phyloP scores from a whole-genome alignment of 1,140 invertebrate species.

The Melitaea cinxia region DNA sequence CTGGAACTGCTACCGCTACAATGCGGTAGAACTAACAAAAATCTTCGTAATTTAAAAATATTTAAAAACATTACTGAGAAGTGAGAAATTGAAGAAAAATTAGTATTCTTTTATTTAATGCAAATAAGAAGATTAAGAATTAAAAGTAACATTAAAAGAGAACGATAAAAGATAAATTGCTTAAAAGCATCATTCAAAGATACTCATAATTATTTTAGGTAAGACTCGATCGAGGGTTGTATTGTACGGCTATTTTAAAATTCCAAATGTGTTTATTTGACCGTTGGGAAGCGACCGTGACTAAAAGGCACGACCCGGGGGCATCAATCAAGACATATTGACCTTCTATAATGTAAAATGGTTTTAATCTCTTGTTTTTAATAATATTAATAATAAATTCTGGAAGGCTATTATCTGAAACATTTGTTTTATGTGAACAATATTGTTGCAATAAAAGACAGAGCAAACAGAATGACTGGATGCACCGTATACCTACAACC shows the following conservation, averaged over 20 bases:
- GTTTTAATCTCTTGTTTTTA: constrained; percentile 9
- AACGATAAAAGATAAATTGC: background rate
- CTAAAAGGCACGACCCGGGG: constrained; percentile 39
- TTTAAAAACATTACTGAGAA: constrained; percentile 13
- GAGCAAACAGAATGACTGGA: background rate
- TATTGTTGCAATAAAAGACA: constrained; percentile 1
- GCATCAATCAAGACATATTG: constrained; percentile 44
- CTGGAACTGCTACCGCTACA: constrained; percentile 14
- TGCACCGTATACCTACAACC: background rate
- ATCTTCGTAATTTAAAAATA: constrained; percentile 18
- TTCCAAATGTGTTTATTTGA: constrained; percentile 38
- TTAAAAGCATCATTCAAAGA: constrained; percentile 16
- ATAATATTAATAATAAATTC: constrained; percentile 15
- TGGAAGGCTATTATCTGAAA: background rate
- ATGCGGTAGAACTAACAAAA: constrained; percentile 11
- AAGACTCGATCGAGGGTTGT: constrained; percentile 10
- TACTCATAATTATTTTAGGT: too few relatives aligned
- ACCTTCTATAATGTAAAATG: constrained; percentile 27
- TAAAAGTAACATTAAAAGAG: constrained; percentile 3
- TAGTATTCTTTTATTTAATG: constrained; percentile 13
- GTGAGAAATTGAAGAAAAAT: constrained; percentile 20
- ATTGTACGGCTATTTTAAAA: constrained; percentile 27
- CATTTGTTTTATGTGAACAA: background rate
- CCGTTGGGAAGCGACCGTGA: constrained; percentile 35
- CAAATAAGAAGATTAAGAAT: constrained; percentile 10